Conservation (phyloP, 2,888 invertebrate genomes). For the Dendrolimus houi region DNA sequence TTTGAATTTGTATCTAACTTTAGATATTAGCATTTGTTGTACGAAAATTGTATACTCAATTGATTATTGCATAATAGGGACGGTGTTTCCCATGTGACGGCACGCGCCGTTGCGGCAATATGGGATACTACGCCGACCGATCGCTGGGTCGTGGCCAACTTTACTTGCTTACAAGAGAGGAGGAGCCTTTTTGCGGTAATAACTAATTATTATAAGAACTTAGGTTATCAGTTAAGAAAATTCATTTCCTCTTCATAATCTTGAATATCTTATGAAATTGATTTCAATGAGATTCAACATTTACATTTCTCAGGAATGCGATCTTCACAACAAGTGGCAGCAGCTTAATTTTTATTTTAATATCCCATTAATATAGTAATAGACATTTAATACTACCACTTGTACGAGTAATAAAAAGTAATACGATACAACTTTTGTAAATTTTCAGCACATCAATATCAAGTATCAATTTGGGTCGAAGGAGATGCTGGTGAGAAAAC, state of each 20-base stretch:
- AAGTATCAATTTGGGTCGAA: slow-evolving; percentile 87
- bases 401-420: neutral
- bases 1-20: neutral
- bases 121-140: slow-evolving; percentile 95
- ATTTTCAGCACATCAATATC: slow-evolving; percentile 87
- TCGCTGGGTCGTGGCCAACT: slow-evolving; percentile 89
- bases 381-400: too few species aligned
- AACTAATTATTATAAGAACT: neutral
- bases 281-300: too few species aligned
- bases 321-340: too few species aligned
- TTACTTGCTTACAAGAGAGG: slow-evolving; percentile 92
- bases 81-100: slow-evolving; percentile 68
- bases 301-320: too few species aligned
- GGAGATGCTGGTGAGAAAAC: slow-evolving; percentile 61
- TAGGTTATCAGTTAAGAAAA: neutral
- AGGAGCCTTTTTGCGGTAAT: slow-evolving; percentile 93
- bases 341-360: too few species aligned
- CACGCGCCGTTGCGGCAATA: slow-evolving; percentile 86
- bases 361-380: too few species aligned
- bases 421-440: neutral
- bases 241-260: too few species aligned
- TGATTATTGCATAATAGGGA: slow-evolving; percentile 36
- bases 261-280: too few species aligned
- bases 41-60: too few species aligned
- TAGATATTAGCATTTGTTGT: too few species aligned